Evolutionary conservation across 2,888 invertebrate genomes (phyloP).

Genomic region (Dione vanillae): DNA sequence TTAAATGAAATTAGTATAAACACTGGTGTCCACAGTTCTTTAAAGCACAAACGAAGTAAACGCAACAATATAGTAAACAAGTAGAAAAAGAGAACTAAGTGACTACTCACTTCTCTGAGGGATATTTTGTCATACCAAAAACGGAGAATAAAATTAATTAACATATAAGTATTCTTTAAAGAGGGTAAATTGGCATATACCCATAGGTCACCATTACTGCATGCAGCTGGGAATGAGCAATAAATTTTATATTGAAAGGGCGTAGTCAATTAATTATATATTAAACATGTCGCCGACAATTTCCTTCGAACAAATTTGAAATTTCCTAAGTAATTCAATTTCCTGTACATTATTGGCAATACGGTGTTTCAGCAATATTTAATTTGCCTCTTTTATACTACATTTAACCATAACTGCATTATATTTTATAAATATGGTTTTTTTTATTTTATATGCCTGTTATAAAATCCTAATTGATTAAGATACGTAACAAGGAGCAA

Average conservation of each 20-base stretch:
- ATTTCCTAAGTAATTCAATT: conserved; percentile 37
- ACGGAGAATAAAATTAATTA: too few species aligned
- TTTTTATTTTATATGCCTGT: not conserved
- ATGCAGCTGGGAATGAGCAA: not conserved
- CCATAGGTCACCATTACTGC: not conserved
- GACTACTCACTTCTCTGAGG: too few species aligned
- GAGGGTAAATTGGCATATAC: not conserved
- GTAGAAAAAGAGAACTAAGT: too few species aligned
- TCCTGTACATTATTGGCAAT: conserved; percentile 22
- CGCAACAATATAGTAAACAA: too few species aligned
- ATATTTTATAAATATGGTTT: not conserved
- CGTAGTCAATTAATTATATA: conserved; percentile 32
- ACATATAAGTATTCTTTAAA: not conserved
- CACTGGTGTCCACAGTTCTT: too few species aligned
- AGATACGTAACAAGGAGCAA: not conserved
- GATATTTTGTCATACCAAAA: too few species aligned
- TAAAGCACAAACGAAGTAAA: too few species aligned
- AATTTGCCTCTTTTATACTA: not conserved
- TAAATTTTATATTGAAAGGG: conserved; percentile 11
- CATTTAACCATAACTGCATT: not conserved
- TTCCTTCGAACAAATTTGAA: conserved; percentile 39
- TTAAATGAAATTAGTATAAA: too few species aligned
- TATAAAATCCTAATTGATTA: not conserved
- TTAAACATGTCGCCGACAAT: conserved; percentile 40
- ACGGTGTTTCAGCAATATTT: conserved; percentile 6